Evolutionary conservation across 2,888 invertebrate species (phyloP), one percentile per base, ranked within the genome.

Genomic region (Metopia argyrocephala): DNA sequence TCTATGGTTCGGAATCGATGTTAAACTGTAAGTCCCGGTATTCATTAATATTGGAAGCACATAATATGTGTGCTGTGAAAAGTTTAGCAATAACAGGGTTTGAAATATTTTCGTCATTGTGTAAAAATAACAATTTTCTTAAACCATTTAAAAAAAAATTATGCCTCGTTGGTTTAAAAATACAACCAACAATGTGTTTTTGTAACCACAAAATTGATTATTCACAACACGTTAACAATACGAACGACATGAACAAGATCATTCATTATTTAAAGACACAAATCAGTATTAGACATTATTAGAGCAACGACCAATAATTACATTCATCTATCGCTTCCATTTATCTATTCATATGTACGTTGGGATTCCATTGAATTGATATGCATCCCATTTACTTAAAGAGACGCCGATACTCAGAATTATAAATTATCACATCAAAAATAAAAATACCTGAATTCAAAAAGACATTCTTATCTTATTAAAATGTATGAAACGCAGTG

Each of bases 281-380:
- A 56, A 48, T 38, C 28, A 38, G 20, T 52, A 80, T 76, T 80
- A 76, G 76, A 76, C 76, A 76, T 80, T 73, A 80, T 73, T 71
- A 71, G 71, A 75, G 59, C 57, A 69, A 69, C 61, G 23, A 56
- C 46, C 57, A n/a, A n/a, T n/a, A n/a, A n/a, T n/a, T n/a, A n/a
- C n/a, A 54, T 52, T 57, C 20, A 61, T 28, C 15, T 25, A 59
- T 18, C 28, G 46, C n/a, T n/a, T n/a, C n/a, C n/a, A n/a, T n/a
- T n/a, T n/a, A 52, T 25, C 27, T 52, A 54, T 28, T 62, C 48
- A 66, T 50, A 31, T 54, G 23, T 45, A 9, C 28, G 45, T 54
- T 23, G 25, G 9, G 46, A 46, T 50, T 46, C 38, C 38, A 38
- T 3, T 46, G n/a, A 20, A 59, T 18, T 21, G 5, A 31, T 18